These are phyloP conservation scores for Caenorhabditis brenneri DNA, from an alignment of 1,140 invertebrate species.

Conservation along the genomic window DNA sequence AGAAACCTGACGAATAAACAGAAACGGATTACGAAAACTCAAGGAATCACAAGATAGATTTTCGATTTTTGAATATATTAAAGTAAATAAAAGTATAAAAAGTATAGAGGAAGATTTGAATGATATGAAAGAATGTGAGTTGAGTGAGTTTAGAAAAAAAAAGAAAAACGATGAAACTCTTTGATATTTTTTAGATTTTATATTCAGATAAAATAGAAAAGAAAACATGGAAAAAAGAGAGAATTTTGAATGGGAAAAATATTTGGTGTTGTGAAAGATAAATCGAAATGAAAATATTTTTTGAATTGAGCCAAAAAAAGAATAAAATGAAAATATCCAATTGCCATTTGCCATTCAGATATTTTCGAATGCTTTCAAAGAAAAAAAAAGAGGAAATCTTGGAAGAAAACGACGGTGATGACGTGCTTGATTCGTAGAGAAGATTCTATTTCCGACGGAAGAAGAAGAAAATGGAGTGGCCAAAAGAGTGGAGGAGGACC, in stretches of 20 bases:
- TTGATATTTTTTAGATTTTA: too few species aligned
- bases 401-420: background rate
- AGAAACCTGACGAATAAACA: background rate
- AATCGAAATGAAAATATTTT: background rate
- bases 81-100: background rate
- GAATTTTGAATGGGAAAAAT: background rate
- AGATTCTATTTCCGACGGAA: conserved; percentile 23
- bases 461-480: background rate
- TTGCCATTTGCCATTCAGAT: background rate
- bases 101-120: too few species aligned
- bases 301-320: background rate
- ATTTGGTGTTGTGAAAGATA: too few species aligned
- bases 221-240: background rate
- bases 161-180: background rate
- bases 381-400: background rate
- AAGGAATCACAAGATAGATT: background rate
- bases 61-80: background rate
- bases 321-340: background rate
- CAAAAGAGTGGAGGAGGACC: background rate
- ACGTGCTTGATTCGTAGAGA: background rate
- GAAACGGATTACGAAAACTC: conserved; percentile 1
- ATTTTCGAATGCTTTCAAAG: background rate
- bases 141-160: background rate
- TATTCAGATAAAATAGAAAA: background rate
- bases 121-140: background rate